Evolutionary conservation across 2,113 vertebrate species (phyloP), one percentile per base, ranked within the genome.

Genomic region (Oenanthe melanoleuca): DNA sequence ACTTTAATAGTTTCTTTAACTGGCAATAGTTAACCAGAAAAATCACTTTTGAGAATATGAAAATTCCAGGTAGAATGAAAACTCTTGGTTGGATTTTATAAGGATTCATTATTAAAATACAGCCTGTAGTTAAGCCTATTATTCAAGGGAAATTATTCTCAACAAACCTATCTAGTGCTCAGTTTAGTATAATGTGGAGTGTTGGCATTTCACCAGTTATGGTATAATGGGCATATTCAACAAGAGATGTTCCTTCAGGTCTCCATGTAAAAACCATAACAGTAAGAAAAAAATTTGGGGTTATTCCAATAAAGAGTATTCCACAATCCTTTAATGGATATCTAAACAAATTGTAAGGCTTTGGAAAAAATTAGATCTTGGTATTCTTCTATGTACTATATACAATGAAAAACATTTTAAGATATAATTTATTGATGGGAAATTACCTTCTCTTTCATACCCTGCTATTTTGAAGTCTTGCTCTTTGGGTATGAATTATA

Each of bases 51-150:
- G 17, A 84, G n/a, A 83, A 75, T 49, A 74, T 56, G 77, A 86
- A 96, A 96, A 86, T 84, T 56, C 9, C 69, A 74, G 75, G 42
- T 71, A 67, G 55, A 70, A 94, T 45, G 24, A 82, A 52, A 89
- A 74, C 38, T 63, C 70, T 63, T 13, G 2, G 49, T 37, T 55
- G 33, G 34, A 86, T 92, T 86, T 92, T 78, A 84, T 24, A 95
- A 86, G 42, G 26, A 72, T 92, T 89, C 33, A 20, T 95, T 97
- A 93, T 93, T 91, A 95, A 96, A 96, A 96, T 80, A 57, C 22
- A 92, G 34, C 42, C 74, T 79, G 18, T 31, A 89, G 85, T 33
- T 92, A 92, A 96, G 24, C 28, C 91, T 53, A 34, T 95, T 92
- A 86, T 69, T 92, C 67, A 92, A 94, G 86, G 75, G 55, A 95